Evolutionary conservation across 2,113 vertebrate species (phyloP), one percentile per base, ranked within the genome.

Genomic region (Xenus cinereus): DNA sequence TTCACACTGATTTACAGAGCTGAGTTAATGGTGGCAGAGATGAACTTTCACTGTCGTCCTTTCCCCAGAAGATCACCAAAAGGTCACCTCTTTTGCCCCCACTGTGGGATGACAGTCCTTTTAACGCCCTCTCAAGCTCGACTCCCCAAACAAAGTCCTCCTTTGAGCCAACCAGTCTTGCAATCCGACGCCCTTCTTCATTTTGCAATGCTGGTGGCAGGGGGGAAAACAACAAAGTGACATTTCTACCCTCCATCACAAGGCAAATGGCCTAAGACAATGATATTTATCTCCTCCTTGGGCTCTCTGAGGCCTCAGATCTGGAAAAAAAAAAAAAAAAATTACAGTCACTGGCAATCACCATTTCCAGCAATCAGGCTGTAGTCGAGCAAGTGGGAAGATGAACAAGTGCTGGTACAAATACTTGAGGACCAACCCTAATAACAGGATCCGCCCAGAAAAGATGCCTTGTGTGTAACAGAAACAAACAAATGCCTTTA

Each of bases 401-500:
- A 67, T 50, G 88, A 94, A 57, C 64, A 91, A 92, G 84, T 92
- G 79, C 86, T 79, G 54, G 79, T 94, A 77, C 63, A 76, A 84
- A 59, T 75, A 71, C 39, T 85, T 57, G 3, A n/a, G 50, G 81
- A 50, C 84, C 48, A 66, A 69, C 57, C 28, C 68, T 63, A 68
- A 39, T 21, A 71, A 41, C 75, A 90, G 66, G 57, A 84, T 90
- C 83, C 8, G 0, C 76, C 73, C 85, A 79, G 83, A 81, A 83
- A 90, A 87, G 83, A 93, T 90, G 83, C 83, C 22, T 90, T 56
- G 51, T 80, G 54, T 82, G 78, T 62, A 88, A 54, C 41, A 69
- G 92, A 87, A 96, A 93, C 74, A 95, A 95, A 93, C 56, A 95
- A 87, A 79, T 79, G 69, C 69, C 62, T 92, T 95, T 85, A 92